phyloP scores from a whole-genome alignment of 2,797 vertebrate species.

The Esox masquinongy region DNA sequence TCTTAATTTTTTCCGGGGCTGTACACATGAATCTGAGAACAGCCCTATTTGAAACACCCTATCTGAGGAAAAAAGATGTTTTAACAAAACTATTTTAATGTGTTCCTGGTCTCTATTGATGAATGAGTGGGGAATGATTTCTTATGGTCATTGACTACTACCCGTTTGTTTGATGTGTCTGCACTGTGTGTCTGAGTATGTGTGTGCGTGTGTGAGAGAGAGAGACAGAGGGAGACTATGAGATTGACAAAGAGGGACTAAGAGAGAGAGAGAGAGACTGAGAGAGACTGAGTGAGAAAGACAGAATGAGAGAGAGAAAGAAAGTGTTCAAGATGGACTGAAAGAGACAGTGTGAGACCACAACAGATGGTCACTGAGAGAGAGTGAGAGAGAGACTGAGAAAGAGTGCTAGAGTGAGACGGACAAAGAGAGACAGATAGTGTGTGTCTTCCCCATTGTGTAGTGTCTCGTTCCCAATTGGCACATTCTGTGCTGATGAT shows the following conservation, averaged over 20 bases:
- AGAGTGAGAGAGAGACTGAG: background rate
- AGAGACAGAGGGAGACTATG: slow-evolving; percentile 12
- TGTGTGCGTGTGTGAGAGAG: slow-evolving; percentile 11
- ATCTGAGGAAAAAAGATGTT: too few species aligned
- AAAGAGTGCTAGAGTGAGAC: background rate
- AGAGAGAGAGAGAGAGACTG: background rate
- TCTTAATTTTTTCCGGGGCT: too few species aligned
- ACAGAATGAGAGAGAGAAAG: background rate
- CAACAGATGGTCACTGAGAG: background rate
- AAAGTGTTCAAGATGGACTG: background rate
- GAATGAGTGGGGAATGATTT: slow-evolving; percentile 12
- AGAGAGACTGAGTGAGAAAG: background rate
- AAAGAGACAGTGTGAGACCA: slow-evolving; percentile 2
- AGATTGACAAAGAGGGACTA: background rate
- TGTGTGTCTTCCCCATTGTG: background rate
- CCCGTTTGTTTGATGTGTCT: slow-evolving; percentile 23
- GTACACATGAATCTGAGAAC: too few species aligned
- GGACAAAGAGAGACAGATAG: background rate
- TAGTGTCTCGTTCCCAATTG: background rate
- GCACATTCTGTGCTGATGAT: slow-evolving; percentile 25
- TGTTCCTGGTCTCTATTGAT: background rate
- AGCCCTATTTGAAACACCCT: too few species aligned
- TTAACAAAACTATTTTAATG: background rate
- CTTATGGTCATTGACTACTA: slow-evolving; percentile 15
- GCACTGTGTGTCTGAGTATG: slow-evolving; percentile 13